Percentiles rank a stretch among this genome's conserved stretches.
Conservation (phyloP, 2,888 invertebrate genomes). For the Nymphalis polychloros region DNA sequence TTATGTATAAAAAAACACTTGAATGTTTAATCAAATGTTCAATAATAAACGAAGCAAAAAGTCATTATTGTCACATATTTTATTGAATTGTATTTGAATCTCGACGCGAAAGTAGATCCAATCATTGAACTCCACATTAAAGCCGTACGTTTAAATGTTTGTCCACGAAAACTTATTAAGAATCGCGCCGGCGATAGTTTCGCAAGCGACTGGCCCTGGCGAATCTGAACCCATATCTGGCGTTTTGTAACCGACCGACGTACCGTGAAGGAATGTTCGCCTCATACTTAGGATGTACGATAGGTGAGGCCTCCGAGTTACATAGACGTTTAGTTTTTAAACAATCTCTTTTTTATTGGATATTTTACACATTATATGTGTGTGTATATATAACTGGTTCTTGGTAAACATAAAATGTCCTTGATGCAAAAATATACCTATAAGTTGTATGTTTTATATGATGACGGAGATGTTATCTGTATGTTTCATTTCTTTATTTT, state of each 20-base stretch:
- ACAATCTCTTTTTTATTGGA: slow-evolving; percentile 30
- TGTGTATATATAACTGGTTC: too few relatives aligned
- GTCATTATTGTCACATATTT: too few relatives aligned
- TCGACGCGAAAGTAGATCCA: too few relatives aligned
- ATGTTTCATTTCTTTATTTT: too few relatives aligned
- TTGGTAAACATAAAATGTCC: too few relatives aligned
- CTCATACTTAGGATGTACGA: slow-evolving; percentile 42
- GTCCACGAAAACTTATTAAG: neutral
- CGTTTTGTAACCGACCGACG: slow-evolving; percentile 61
- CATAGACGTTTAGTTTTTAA: slow-evolving; percentile 29
- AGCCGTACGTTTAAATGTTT: neutral
- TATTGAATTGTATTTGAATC: too few relatives aligned
- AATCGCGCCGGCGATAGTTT: slow-evolving; percentile 31
- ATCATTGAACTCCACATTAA: neutral
- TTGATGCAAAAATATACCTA: too few relatives aligned
- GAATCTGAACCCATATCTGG: slow-evolving; percentile 55
- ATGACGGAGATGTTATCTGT: too few relatives aligned
- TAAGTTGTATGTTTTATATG: too few relatives aligned
- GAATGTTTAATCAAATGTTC: too few relatives aligned
- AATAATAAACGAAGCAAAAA: too few relatives aligned
- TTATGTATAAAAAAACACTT: too few relatives aligned
- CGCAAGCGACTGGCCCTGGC: slow-evolving; percentile 42
- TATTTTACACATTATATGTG: neutral
- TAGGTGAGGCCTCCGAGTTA: slow-evolving; percentile 35
- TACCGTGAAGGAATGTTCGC: slow-evolving; percentile 66